phyloP scores from a whole-genome alignment of 1,140 invertebrate genomes.

The Hyphantria cunea region DNA sequence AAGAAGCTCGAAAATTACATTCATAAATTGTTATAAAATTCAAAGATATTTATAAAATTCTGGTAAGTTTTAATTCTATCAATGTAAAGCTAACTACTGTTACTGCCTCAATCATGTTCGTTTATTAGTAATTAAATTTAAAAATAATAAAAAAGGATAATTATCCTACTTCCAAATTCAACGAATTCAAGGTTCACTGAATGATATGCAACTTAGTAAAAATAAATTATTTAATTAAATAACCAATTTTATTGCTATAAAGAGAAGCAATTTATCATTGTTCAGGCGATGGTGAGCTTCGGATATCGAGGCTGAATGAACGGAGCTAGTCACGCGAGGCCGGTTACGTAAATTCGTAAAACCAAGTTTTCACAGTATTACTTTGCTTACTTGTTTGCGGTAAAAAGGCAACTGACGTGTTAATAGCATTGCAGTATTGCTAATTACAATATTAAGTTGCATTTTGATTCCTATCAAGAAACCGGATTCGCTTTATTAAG shows the following conservation, averaged over 20 bases:
- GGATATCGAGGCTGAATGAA: slow-evolving; percentile 62
- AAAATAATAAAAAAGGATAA: no score
- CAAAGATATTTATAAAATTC: no score
- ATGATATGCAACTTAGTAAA: not conserved
- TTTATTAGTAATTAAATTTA: no score
- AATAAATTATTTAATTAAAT: slow-evolving; percentile 2
- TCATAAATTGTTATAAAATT: no score
- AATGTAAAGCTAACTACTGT: not conserved
- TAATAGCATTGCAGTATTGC: slow-evolving; percentile 67
- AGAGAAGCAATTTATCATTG: slow-evolving; percentile 17
- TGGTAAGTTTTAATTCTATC: no score
- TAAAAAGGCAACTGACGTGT: slow-evolving; percentile 62
- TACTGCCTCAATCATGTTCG: not conserved
- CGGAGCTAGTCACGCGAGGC: slow-evolving; percentile 64
- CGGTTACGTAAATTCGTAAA: slow-evolving; percentile 75
- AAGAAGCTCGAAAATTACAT: no score
- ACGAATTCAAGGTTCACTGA: no score
- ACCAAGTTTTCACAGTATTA: slow-evolving; percentile 55
- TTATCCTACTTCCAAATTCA: no score
- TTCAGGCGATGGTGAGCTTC: slow-evolving; percentile 17
- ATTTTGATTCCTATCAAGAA: slow-evolving; percentile 46
- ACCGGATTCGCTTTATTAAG: slow-evolving; percentile 30
- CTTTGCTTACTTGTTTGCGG: slow-evolving; percentile 61
- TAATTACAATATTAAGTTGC: slow-evolving; percentile 55
- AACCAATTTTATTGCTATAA: not conserved